A percentile compares a stretch with the other conserved stretches of the same genome.
Conservation (phyloP, 2,113 vertebrate species). For the Lepus timidus region DNA sequence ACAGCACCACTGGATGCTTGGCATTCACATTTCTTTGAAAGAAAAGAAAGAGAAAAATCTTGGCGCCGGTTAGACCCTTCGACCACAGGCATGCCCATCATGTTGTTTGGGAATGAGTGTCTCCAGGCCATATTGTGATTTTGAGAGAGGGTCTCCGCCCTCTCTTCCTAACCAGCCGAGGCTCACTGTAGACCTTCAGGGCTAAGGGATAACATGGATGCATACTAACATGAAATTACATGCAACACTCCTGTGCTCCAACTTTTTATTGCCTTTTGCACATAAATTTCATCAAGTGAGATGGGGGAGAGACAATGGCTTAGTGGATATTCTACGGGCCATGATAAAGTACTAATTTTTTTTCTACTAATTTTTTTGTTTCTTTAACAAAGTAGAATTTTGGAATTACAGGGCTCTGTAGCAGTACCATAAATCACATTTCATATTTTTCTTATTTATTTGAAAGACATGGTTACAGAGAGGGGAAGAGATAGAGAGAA, state of each 20-base stretch:
- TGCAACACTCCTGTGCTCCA: not conserved
- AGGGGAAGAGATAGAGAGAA: too few species aligned
- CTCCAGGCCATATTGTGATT: not conserved
- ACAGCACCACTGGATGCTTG: not conserved
- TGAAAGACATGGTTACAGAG: too few species aligned
- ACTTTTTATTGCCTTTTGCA: not conserved
- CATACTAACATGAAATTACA: not conserved
- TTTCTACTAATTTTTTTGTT: not conserved
- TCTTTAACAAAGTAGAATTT: not conserved
- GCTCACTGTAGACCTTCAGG: not conserved
- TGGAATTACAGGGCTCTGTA: not conserved
- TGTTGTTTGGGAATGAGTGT: not conserved
- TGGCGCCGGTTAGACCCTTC: not conserved
- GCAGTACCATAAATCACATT: not conserved
- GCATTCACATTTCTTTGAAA: constrained; percentile 39
- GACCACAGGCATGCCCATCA: not conserved
- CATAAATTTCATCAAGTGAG: not conserved
- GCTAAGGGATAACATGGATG: not conserved
- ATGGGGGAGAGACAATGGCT: not conserved
- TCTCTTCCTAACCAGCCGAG: not conserved
- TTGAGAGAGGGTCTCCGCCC: not conserved
- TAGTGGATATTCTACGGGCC: not conserved
- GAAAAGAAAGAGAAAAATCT: not conserved
- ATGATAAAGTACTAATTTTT: not conserved
- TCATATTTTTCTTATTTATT: not conserved